Percentiles rank a stretch among this genome's conserved stretches.
phyloP scores from a whole-genome alignment of 2,113 vertebrate genomes.

The Ornithorhynchus anatinus region DNA sequence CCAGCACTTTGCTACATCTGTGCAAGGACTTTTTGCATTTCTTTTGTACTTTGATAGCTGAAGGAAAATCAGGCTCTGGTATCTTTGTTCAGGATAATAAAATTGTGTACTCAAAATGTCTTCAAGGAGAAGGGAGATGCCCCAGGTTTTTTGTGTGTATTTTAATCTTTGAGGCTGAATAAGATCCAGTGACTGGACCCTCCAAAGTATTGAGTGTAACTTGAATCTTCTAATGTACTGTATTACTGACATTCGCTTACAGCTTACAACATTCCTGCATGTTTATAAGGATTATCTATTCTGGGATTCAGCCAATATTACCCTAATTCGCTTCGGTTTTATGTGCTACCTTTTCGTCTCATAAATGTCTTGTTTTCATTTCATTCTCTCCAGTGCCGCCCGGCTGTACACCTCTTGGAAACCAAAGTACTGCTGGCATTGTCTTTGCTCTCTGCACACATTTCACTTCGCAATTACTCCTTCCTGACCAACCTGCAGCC shows the following conservation, averaged over 20 bases:
- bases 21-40: constrained; percentile 77
- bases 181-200: constrained; percentile 42
- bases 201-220: constrained; percentile 44
- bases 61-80: constrained; percentile 57
- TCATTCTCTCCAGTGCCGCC: constrained; percentile 52
- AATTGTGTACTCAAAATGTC: constrained; percentile 58
- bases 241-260: constrained; percentile 63
- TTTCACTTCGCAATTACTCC: not conserved
- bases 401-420: constrained; percentile 58
- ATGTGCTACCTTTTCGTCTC: constrained; percentile 61
- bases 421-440: constrained; percentile 32
- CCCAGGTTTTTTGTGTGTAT: constrained; percentile 57
- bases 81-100: constrained; percentile 64
- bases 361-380: constrained; percentile 67
- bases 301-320: constrained; percentile 59
- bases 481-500: constrained; percentile 14
- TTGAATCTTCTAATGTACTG: constrained; percentile 61
- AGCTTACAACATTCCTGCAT: constrained; percentile 64
- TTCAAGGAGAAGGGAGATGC: constrained; percentile 47
- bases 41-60: constrained; percentile 73
- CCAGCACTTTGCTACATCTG: constrained; percentile 78
- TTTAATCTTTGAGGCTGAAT: constrained; percentile 57
- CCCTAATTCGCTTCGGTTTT: constrained; percentile 66
- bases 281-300: constrained; percentile 68
- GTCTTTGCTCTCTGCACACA: constrained; percentile 35